Evolutionary conservation across 53 echinoderm and acorn worm genomes (phyloP), one percentile per base, ranked within the genome.

Genomic region (Henricia sp.): DNA sequence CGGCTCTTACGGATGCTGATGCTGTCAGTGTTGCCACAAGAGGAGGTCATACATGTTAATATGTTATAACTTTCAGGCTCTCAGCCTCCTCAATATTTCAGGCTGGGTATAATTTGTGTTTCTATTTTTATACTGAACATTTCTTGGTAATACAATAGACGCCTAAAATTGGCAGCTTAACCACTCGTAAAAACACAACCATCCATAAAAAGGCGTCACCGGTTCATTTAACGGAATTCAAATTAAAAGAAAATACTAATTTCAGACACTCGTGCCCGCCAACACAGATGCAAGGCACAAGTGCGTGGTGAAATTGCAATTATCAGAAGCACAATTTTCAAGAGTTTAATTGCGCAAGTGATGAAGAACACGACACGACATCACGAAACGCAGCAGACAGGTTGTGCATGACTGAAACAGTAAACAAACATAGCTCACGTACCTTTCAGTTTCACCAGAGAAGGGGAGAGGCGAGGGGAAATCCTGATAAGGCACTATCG

Each of bases 331-430:
- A 24, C 19, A 27, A 21, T 23, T 29, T 32, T 13, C 34, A 16
- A 10, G 62, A 16, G 62, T 32, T 60, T 60, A 60, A 26, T 60
- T 11, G 6, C 23, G 11, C 32, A 60, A 30, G 62, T 32, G 62
- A 33, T 58, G 58, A 58, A 12, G 13, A 34, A 60, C 62, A 29
- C 30, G 34, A 60, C 62, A 58, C 13, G 13, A 14, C 53, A n/a
- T n/a, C n/a, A n/a, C n/a, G n/a, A n/a, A n/a, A 10, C 58, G 13
- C 14, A 13, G 3, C 29, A 60, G 33, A 60, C 62, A 60, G n/a
- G n/a, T n/a, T n/a, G 35, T 60, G 62, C 34, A 60, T 60, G 62
- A 5, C 62, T 13, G 32, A 60, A 60, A 60, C 62, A 30, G 2
- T 34, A 60, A 60, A 60, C 33, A 32, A 14, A 32, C 62, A 32